phyloP scores from a whole-genome alignment of 2,797 vertebrate species.

The Fundulus diaphanus region DNA sequence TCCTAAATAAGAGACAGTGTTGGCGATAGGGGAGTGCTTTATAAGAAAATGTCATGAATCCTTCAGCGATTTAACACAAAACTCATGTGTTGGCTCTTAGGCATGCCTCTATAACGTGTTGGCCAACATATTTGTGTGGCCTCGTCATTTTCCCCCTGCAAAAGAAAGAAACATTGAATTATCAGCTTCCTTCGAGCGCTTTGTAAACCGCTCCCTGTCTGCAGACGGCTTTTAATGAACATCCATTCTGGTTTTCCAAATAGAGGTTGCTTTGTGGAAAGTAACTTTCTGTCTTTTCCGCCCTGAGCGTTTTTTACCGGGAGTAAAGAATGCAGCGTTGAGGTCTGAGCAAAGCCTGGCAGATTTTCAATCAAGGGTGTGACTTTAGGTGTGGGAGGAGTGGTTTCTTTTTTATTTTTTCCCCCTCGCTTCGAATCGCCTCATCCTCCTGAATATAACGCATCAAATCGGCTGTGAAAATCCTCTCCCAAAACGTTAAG shows the following conservation, averaged over 20 bases:
- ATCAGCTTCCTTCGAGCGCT: not conserved
- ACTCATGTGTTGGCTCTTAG: not conserved
- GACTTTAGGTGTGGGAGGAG: constrained; percentile 7
- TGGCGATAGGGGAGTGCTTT: not conserved
- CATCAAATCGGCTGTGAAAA: constrained; percentile 5
- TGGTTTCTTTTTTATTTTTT: constrained; percentile 5
- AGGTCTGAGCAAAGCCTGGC: not conserved
- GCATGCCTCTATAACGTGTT: not conserved
- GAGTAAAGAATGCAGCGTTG: not conserved
- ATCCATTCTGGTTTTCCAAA: not conserved
- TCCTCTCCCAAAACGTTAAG: not conserved
- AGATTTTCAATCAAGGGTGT: constrained; percentile 8
- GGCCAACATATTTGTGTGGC: not conserved
- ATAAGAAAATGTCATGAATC: not conserved
- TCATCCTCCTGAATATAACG: constrained; percentile 6
- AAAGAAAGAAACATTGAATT: not conserved
- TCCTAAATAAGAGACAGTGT: not conserved
- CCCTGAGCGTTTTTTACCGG: not conserved
- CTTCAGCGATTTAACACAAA: not conserved
- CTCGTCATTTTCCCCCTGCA: not conserved
- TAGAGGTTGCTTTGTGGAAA: not conserved
- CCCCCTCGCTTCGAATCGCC: not conserved
- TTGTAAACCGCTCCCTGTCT: not conserved
- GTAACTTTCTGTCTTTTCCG: not conserved
- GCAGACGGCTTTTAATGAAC: not conserved